Evolutionary conservation across 30 jellyfish, hydroid and myxozoan genomes (phyloP), one percentile per base, ranked within the genome.

Genomic region (Nemopilema nomurai): DNA sequence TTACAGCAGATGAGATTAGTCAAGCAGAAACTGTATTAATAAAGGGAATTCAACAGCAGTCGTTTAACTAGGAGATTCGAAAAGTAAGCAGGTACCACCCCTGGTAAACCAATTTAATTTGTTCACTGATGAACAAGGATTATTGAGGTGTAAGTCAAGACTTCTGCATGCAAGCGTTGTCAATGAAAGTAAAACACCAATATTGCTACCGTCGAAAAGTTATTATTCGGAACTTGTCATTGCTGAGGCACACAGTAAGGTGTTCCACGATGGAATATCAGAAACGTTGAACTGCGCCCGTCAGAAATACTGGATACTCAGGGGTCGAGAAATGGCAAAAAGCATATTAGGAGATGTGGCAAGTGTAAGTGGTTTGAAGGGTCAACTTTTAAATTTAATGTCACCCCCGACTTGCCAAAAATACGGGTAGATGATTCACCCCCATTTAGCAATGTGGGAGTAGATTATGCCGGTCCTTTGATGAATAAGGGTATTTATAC

Each of bases 201-300:
- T 51, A 18, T 51, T 74, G 26, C 25, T 74, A 41, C 71, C 84
- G n/a, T 74, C 49, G 84, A 74, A 74, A 19, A 30, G 73, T 33
- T 41, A 74, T 41, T 74, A 28, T 30, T 74, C 84, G 25, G 84
- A 74, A 74, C 84, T 74, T 30, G 73, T 74, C 73, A 74, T 74
- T 74, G 74, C 84, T 74, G 74, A 74, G 84, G 84, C 84, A 74
- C 84, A 74, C 49, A 69, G 84, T 28, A 41, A 28, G 22, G 84
- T 74, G 73, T 74, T 74, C 73, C 84, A 74, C 49, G 84, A 74
- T 74, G 74, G 69, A 16, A 51, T 74, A 28, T 19, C 73, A 28
- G 84, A 74, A 74, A 74, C 84, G 31, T 74, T 74, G 49, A 74
- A 30, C 31, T 74, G 73, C 26, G 30, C 29, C 30, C 74, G 71